A percentile compares a stretch with the other conserved stretches of the same genome.
Evolutionary conservation across 2,888 invertebrate species (phyloP).

Genomic region (Tryphoninae sp.): DNA sequence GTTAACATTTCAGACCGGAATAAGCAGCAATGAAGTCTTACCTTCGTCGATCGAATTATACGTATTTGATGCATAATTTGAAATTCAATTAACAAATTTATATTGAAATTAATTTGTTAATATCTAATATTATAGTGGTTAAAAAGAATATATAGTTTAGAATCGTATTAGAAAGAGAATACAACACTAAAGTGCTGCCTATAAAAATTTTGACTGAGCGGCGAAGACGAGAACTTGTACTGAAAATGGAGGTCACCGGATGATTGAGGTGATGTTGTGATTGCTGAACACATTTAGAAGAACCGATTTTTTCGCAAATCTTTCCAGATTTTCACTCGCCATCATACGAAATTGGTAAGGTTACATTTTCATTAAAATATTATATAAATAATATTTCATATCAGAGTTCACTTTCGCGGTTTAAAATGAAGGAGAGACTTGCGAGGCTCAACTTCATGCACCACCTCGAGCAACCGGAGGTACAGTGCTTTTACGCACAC

Average conservation of each 20-base stretch:
- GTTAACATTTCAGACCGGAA: conserved; percentile 16
- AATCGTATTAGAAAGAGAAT: conserved; percentile 6
- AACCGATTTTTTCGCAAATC: conserved; percentile 61
- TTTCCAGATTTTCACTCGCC: conserved; percentile 46
- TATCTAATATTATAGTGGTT: neutral
- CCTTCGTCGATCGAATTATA: conserved; percentile 44
- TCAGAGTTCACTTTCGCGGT: conserved; percentile 54
- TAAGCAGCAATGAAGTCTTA: conserved; percentile 25
- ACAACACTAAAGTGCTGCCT: conserved; percentile 58
- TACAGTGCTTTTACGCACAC: conserved; percentile 8
- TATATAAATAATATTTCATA: conserved; percentile 7
- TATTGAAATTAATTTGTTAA: neutral
- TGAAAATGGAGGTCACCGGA: conserved; percentile 73
- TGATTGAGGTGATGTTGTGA: conserved; percentile 62
- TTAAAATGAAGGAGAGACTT: conserved; percentile 73
- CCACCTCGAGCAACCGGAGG: conserved; percentile 23
- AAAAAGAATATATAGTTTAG: neutral
- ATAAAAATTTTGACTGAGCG: conserved; percentile 65
- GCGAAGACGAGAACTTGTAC: conserved; percentile 70
- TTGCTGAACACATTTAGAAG: conserved; percentile 61
- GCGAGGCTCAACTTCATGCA: conserved; percentile 30
- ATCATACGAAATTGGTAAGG: conserved; percentile 61
- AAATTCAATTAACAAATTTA: conserved; percentile 5
- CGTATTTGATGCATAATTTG: conserved; percentile 48
- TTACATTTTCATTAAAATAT: conserved; percentile 26